Evolutionary conservation across 2,888 invertebrate genomes (phyloP), one percentile per base, ranked within the genome.

Genomic region (Napeogenes sylphis): DNA sequence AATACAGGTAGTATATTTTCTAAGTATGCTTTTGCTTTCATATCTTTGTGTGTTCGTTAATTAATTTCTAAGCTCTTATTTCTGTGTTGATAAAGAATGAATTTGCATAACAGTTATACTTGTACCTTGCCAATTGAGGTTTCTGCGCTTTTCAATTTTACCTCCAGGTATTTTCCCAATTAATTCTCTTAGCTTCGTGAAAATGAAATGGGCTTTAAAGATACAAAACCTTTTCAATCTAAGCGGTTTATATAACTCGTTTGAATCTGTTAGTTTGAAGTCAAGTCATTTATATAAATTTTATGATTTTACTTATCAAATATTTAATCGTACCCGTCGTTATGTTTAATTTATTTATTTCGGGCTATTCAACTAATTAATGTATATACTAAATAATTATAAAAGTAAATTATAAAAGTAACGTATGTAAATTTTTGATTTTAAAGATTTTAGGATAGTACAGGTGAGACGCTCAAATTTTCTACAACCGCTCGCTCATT

Each of bases 111-210:
- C 33, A 55, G 62, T 59, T 55, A 45, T 55, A 61, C 54, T 47
- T 47, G 12, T 45, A 30, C 33, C 12, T 46, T 54, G 64, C 61
- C 56, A 65, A 62, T 60, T 63, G 51, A 63, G 62, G 51, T 64
- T 65, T 61, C 59, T 62, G 56, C 62, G 63, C 62, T 60, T 56
- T 67, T 57, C 65, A 68, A 67, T 57, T 55, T 67, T 47, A 64
- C 62, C 68, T 55, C 45, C 60, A 71, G 71, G 71, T 72, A 73
- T 73, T 73, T 72, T 66, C 68, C 69, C 70, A 74, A 78, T 76
- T 75, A 74, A 76, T 74, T 77, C 73, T 62, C 68, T 64, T 65
- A 59, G 65, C 58, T 60, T 55, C 61, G 45, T 63, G 55, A 51
- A 51, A 54, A 61, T 58, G 35, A 61, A 67, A 67, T 59, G 46